These are phyloP conservation scores for Rhinolophus sinicus DNA, from an alignment of 2,113 vertebrate genomes.

Conservation along the genomic window DNA sequence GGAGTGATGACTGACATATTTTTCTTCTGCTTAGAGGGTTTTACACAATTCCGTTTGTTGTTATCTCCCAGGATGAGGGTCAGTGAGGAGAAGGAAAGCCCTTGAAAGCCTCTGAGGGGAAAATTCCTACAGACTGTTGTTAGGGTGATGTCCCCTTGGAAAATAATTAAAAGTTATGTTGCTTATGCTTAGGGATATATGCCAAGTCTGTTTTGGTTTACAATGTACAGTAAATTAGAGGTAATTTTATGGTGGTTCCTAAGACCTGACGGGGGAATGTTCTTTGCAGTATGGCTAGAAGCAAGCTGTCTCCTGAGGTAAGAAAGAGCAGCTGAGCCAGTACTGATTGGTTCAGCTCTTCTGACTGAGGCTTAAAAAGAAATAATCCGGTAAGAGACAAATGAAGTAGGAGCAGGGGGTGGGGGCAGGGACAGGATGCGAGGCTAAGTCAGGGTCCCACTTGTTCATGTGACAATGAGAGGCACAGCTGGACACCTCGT, in stretches of 20 bases:
- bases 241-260: background rate
- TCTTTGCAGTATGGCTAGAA: background rate
- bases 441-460: background rate
- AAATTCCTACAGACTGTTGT: background rate
- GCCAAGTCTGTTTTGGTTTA: slow-evolving; percentile 6
- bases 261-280: background rate
- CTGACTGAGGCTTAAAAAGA: background rate
- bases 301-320: background rate
- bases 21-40: slow-evolving; percentile 3
- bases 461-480: background rate
- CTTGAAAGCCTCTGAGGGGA: background rate
- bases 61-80: background rate
- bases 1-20: background rate
- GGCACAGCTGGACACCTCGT: background rate
- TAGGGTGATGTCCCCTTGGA: background rate
- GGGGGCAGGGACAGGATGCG: too few relatives aligned
- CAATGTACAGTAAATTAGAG: background rate
- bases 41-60: slow-evolving; percentile 28
- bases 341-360: background rate
- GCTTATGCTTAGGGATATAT: background rate
- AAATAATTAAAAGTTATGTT: slow-evolving; percentile 22
- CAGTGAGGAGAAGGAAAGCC: background rate
- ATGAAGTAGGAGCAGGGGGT: background rate
- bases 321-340: background rate
- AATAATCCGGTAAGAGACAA: background rate